A percentile compares a stretch with the other conserved stretches of the same genome.
These are phyloP conservation scores for Knipowitschia caucasica DNA, from an alignment of 2,797 vertebrate genomes.

Conservation along the genomic window DNA sequence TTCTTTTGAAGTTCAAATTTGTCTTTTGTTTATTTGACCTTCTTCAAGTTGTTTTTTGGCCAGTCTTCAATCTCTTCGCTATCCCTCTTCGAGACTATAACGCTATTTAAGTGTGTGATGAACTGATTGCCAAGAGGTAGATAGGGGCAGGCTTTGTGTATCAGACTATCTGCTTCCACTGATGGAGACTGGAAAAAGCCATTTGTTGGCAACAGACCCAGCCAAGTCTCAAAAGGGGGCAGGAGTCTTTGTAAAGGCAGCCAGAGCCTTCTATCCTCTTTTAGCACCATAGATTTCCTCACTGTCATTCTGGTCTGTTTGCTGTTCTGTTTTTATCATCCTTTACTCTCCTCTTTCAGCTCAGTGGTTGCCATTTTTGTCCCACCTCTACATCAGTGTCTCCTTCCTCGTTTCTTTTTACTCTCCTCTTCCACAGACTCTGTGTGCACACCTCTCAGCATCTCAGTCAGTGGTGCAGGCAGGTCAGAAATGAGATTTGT, in stretches of 20 bases:
- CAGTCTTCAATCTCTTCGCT: conserved; percentile 23
- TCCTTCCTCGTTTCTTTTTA: conserved; percentile 8
- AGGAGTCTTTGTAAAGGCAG: conserved; percentile 30
- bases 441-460: conserved; percentile 32
- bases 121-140: conserved; percentile 50
- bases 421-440: conserved; percentile 10
- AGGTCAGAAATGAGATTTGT: conserved; percentile 59
- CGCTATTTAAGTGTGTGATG: conserved; percentile 51
- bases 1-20: conserved; percentile 4
- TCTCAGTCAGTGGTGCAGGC: conserved; percentile 40
- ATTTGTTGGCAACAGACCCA: conserved; percentile 39
- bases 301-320: conserved; percentile 16
- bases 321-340: conserved; percentile 19
- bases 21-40: conserved; percentile 46
- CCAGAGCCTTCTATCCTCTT: conserved; percentile 8
- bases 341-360: conserved; percentile 12
- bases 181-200: conserved; percentile 50
- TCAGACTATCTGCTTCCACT: conserved; percentile 48
- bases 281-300: not conserved
- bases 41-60: conserved; percentile 28
- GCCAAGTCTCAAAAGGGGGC: conserved; percentile 30
- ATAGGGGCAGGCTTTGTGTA: conserved; percentile 50
- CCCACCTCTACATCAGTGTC: conserved; percentile 3
- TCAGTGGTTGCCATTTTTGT: conserved; percentile 8
- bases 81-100: conserved; percentile 29